Evolutionary conservation across 2,113 vertebrate genomes (phyloP).

Genomic region (Melanocharis versteri): DNA sequence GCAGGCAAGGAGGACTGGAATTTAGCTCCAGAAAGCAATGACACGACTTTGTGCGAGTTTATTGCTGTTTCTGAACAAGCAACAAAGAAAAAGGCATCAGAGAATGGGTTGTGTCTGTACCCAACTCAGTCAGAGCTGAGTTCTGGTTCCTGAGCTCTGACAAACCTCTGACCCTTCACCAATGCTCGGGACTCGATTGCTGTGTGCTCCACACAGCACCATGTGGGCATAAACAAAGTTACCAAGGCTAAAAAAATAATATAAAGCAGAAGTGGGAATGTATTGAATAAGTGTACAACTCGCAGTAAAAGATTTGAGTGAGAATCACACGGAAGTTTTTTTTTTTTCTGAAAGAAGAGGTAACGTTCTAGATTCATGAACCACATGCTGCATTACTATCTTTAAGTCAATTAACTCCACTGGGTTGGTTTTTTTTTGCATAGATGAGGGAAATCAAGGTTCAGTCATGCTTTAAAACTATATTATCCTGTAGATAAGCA

Average conservation of each 20-base stretch:
- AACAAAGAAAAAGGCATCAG: background rate
- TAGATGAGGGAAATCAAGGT: background rate
- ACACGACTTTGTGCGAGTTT: background rate
- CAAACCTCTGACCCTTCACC: background rate
- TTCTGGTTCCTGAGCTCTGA: background rate
- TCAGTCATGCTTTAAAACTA: background rate
- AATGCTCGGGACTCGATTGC: background rate
- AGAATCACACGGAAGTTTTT: background rate
- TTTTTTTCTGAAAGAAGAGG: background rate
- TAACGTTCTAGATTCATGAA: background rate
- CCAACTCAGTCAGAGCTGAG: background rate
- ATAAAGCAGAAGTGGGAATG: background rate
- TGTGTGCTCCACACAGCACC: background rate
- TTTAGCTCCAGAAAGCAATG: background rate
- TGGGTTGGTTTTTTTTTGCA: background rate
- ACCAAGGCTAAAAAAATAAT: background rate
- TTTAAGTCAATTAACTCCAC: background rate
- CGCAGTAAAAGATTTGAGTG: background rate
- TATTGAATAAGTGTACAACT: background rate
- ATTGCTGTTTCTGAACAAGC: background rate
- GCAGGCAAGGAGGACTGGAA: background rate
- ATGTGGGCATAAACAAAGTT: background rate
- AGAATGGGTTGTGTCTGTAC: background rate
- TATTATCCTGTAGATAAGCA: background rate
- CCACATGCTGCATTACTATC: background rate